These are phyloP conservation scores for Mesorhabditis sp. DNA, from an alignment of 2,888 invertebrate genomes.

Conservation along the genomic window DNA sequence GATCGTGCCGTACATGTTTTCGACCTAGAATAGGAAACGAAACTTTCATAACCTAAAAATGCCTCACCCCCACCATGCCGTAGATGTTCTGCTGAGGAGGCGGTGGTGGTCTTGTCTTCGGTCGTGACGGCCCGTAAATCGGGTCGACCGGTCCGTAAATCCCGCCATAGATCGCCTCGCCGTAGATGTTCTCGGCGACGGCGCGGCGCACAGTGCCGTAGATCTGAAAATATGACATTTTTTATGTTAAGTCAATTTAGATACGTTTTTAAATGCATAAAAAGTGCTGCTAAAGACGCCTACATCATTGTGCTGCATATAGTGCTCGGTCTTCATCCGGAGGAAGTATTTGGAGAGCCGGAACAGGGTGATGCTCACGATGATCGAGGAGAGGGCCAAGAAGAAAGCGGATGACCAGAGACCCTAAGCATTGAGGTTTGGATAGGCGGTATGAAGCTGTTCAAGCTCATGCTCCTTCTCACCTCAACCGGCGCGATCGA, in stretches of 20 bases:
- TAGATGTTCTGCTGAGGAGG: background rate
- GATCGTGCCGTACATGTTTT: background rate
- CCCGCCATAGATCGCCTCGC: background rate
- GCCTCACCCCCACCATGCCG: background rate
- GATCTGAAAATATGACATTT: background rate
- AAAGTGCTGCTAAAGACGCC: background rate
- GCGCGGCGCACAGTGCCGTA: background rate
- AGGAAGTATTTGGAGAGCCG: slow-evolving; percentile 34
- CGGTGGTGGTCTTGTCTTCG: background rate
- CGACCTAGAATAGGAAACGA: background rate
- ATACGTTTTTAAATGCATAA: background rate
- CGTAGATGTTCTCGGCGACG: slow-evolving; percentile 5
- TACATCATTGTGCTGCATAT: slow-evolving; percentile 10
- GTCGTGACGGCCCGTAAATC: background rate
- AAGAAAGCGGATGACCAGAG: slow-evolving; percentile 26
- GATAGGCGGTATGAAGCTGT: background rate
- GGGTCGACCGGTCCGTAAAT: background rate
- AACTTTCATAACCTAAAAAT: background rate
- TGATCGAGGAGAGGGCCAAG: slow-evolving; percentile 23
- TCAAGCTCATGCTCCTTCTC: background rate
- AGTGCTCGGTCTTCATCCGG: slow-evolving; percentile 35
- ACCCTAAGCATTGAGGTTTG: slow-evolving; percentile 10
- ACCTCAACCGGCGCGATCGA: background rate
- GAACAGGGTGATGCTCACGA: slow-evolving; percentile 28
- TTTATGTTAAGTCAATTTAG: background rate